Base-by-base conservation (phyloP, 2,797 vertebrate genomes). In the Rhyacichthys aspro region DNA sequence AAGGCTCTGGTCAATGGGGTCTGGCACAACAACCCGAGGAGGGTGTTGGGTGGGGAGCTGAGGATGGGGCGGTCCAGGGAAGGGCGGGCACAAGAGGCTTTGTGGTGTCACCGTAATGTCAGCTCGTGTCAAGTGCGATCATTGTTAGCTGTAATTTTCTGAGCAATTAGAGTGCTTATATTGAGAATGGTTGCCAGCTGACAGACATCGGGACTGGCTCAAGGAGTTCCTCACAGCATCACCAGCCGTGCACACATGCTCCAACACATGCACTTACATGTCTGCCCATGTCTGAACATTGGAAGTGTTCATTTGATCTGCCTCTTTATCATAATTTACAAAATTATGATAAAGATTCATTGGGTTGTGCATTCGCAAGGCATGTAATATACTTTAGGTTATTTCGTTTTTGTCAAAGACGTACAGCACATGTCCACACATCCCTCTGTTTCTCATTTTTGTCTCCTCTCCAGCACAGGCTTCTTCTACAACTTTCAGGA, bases 131-230 rank as follows among this genome's bases (percentile, higher is more conserved):
- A 93, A 81, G 87, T 88, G 68, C 72, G 86, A 95, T 95, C 91
- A 92, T 85, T 52, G 77, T 93, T 88, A 65, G 82, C 86, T 92
- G 69, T 90, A 87, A 94, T 93, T 94, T 93, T 94, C 85, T 91
- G 88, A 91, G 92, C 94, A 87, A 89, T 95, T 95, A 95, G 92
- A 94, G 93, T 76, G 86, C 92, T 94, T 94, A 94, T 94, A 93
- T 90, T 90, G 83, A 89, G 90, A 92, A 89, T 64, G 88, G 82
- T 87, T 71, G 46, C 41, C 84, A 87, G 72, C 38, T 87, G 90
- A 87, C 85, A 89, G 91, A 91, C 86, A 86, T 34, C 3, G 46
- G 48, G 68, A 70, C 57, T 67, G 38, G 84, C 83, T 83, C 56
- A 78, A 84, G 85, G 79, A 82, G 66, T 70, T 82, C 83, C 89